phyloP scores from a whole-genome alignment of 1,140 invertebrate genomes.

The Philotrypesis tridentata region DNA sequence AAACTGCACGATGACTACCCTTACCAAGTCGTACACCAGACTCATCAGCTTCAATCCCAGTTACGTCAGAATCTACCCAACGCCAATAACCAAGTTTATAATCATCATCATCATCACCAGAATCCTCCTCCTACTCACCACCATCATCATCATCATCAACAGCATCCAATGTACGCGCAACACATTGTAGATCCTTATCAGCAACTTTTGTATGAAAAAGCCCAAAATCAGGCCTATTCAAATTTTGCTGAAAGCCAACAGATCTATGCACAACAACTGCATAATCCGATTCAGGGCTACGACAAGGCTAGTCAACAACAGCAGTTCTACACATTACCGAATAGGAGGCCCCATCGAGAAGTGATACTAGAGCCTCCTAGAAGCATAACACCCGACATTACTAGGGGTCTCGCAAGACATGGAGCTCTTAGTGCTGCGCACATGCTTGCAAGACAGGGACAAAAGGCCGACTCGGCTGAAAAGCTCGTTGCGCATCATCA shows the following conservation, averaged over 20 bases:
- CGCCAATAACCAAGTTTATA: conserved; percentile 35
- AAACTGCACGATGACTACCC: conserved; percentile 44
- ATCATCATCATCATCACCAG: conserved; percentile 18
- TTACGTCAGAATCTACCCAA: conserved; percentile 42
- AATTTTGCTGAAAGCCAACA: conserved; percentile 55
- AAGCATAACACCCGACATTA: conserved; percentile 77
- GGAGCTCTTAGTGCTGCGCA: conserved; percentile 64
- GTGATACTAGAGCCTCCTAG: conserved; percentile 66
- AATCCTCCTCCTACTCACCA: too few species aligned
- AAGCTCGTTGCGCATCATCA: conserved; percentile 46
- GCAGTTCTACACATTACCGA: conserved; percentile 68
- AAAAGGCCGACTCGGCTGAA: conserved; percentile 54
- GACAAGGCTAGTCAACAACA: conserved; percentile 53
- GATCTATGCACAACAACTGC: conserved; percentile 51
- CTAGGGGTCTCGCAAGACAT: conserved; percentile 67
- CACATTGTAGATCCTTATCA: conserved; percentile 20
- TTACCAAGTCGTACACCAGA: conserved; percentile 11
- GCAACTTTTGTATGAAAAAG: conserved; percentile 28
- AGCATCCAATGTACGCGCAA: conserved; percentile 40
- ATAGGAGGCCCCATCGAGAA: conserved; percentile 64
- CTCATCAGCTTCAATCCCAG: conserved; percentile 35
- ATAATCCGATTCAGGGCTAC: conserved; percentile 46
- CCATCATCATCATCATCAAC: conserved; percentile 50
- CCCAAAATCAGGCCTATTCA: neutral
- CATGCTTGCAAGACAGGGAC: conserved; percentile 62